phyloP scores from a whole-genome alignment of 2,797 vertebrate species.

The Arremon aurantiirostris region DNA sequence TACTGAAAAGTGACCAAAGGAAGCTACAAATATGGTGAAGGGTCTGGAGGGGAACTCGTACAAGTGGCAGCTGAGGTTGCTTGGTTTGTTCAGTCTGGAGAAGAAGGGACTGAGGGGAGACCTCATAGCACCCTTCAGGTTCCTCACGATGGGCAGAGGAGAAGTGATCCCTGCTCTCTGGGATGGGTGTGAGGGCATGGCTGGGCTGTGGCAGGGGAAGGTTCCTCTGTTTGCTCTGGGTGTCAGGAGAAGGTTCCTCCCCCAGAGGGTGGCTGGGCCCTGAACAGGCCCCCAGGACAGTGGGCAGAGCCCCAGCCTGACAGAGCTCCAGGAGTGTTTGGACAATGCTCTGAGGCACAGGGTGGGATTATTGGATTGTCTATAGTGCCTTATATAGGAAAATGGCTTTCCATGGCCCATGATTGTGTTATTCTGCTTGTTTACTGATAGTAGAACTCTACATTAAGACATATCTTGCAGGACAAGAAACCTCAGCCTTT shows the following conservation, averaged over 20 bases:
- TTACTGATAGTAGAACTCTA: neutral
- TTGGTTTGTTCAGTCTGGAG: neutral
- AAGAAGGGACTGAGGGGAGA: neutral
- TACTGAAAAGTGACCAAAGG: neutral
- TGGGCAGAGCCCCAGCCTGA: neutral
- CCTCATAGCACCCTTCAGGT: neutral
- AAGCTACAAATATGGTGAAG: rapidly evolving
- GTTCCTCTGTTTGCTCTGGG: neutral
- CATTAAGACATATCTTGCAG: neutral
- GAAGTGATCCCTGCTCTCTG: neutral
- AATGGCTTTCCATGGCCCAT: neutral
- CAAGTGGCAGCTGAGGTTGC: neutral
- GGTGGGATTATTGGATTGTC: neutral
- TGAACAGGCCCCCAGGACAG: neutral
- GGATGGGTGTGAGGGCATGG: rapidly evolving
- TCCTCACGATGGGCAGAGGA: neutral
- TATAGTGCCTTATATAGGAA: neutral
- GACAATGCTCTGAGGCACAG: neutral
- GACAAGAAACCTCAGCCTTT: neutral
- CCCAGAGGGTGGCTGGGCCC: neutral
- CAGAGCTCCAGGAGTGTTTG: neutral
- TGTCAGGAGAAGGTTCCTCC: neutral
- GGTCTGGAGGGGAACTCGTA: neutral
- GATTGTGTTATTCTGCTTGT: neutral
- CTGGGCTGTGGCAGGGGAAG: neutral